A percentile compares a stretch with the other conserved stretches of the same genome.
Evolutionary conservation across 1,140 invertebrate genomes (phyloP).

Genomic region (Telenomus remus): DNA sequence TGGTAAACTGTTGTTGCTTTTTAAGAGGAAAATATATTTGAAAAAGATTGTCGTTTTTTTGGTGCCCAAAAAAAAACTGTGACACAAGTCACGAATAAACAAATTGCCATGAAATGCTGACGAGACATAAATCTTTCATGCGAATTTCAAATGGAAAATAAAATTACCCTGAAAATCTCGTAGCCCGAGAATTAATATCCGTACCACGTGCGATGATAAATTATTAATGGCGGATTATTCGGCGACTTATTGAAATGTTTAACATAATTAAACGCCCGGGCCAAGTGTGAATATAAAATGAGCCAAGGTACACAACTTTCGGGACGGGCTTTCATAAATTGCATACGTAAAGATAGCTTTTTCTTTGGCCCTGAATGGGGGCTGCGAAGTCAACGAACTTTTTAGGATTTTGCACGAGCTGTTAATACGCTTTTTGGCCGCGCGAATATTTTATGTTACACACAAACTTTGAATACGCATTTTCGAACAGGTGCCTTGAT

Average conservation of each 20-base stretch:
- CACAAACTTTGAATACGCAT: constrained; percentile 19
- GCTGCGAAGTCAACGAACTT: constrained; percentile 45
- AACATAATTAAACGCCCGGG: constrained; percentile 37
- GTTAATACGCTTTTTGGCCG: constrained; percentile 43
- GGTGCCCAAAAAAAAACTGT: too few species aligned
- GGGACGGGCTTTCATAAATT: constrained; percentile 31
- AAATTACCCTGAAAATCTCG: too few species aligned
- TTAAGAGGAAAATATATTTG: too few species aligned
- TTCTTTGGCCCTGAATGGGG: constrained; percentile 31
- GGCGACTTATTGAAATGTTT: constrained; percentile 14
- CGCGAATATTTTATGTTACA: constrained; percentile 41
- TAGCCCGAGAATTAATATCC: too few species aligned
- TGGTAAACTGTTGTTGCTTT: too few species aligned
- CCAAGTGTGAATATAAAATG: constrained; percentile 37
- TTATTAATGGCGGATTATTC: not conserved
- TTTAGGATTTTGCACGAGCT: constrained; percentile 46
- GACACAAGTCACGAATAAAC: too few species aligned
- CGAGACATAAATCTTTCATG: too few species aligned
- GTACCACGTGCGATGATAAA: too few species aligned
- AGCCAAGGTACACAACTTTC: constrained; percentile 39
- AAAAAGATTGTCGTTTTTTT: too few species aligned
- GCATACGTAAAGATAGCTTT: constrained; percentile 36
- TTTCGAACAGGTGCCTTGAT: constrained; percentile 31
- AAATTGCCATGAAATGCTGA: too few species aligned
- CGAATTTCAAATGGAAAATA: too few species aligned